These are phyloP conservation scores for Cygnus buccinator DNA, from an alignment of 2,113 vertebrate species.

Conservation along the genomic window DNA sequence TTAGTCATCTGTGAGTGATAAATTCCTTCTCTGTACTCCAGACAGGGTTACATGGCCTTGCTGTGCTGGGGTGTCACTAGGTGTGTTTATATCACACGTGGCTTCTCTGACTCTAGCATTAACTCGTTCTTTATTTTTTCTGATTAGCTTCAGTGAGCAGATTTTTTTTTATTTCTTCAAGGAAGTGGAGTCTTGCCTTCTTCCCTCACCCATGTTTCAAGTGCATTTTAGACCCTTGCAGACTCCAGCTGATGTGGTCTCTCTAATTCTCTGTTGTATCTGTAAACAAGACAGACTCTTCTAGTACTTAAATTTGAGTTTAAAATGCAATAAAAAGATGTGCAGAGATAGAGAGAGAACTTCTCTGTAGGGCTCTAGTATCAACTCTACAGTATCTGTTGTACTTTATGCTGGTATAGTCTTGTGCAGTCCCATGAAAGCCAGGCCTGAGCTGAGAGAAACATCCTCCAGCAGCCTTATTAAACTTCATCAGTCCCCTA, in stretches of 20 bases:
- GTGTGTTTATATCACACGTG: not conserved
- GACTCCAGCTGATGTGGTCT: not conserved
- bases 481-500: not conserved
- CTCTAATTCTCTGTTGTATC: not conserved
- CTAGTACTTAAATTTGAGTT: not conserved
- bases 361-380: not conserved
- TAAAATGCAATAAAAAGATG: not conserved
- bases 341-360: not conserved
- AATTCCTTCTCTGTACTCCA: not conserved
- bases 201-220: not conserved
- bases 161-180: not conserved
- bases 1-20: not conserved
- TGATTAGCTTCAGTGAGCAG: not conserved
- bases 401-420: not conserved
- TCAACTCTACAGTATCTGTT: not conserved
- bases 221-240: not conserved
- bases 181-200: not conserved
- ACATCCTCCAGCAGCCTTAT: not conserved
- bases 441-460: not conserved
- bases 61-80: not conserved
- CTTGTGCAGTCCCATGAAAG: not conserved
- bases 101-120: not conserved
- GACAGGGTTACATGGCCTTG: not conserved
- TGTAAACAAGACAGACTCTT: not conserved
- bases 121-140: not conserved